A percentile compares a stretch with the other conserved stretches of the same genome.
Conservation (phyloP, 92 coral and sea anemone genomes). For the Epizoanthus rinbou region DNA sequence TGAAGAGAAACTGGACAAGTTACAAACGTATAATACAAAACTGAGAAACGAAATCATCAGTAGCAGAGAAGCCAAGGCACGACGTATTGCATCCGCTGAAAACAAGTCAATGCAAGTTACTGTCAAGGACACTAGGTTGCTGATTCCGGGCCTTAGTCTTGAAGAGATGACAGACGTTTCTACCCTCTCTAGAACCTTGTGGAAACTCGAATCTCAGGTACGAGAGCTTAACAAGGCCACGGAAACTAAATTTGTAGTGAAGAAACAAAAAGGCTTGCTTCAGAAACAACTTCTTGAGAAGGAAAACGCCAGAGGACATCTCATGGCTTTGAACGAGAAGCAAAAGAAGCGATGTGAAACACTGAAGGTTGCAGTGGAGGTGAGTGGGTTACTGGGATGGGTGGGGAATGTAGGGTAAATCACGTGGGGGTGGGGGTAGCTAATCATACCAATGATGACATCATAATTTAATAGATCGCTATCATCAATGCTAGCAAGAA, state of each 20-base stretch:
- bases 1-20: conserved; percentile 70
- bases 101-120: conserved; percentile 61
- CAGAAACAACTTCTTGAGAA: conserved; percentile 74
- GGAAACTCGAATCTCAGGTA: conserved; percentile 70
- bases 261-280: conserved; percentile 67
- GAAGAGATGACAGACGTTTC: conserved; percentile 80
- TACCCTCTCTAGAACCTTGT: conserved; percentile 63
- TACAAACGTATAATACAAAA: conserved; percentile 58
- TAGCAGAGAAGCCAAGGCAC: conserved; percentile 56
- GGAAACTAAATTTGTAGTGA: conserved; percentile 69
- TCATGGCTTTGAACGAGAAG: conserved; percentile 54
- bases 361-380: conserved; percentile 93
- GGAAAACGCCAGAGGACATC: conserved; percentile 59
- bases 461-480: no score
- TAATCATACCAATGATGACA: no score
- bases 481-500: no score
- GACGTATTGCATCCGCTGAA: conserved; percentile 59
- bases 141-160: conserved; percentile 84
- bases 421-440: not conserved
- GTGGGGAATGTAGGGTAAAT: not conserved
- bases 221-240: conserved; percentile 65
- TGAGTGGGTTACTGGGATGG: conserved; percentile 13
- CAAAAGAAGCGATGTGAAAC: conserved; percentile 76
- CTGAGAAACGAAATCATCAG: conserved; percentile 56
- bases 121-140: conserved; percentile 57